Evolutionary conservation across 2,113 vertebrate species (phyloP).

Genomic region (Ctenomys sociabilis): DNA sequence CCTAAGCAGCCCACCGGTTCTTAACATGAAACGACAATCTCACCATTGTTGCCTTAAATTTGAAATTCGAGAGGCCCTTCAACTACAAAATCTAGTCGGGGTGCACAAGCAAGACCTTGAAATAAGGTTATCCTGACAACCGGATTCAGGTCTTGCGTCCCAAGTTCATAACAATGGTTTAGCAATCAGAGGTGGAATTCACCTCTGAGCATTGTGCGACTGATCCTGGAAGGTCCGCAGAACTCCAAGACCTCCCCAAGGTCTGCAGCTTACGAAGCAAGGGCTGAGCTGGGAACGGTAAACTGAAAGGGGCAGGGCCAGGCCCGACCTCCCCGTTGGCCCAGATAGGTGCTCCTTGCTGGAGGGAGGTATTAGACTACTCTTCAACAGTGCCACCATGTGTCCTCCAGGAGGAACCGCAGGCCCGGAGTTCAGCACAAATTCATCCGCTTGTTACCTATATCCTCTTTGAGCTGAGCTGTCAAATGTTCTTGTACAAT

Average conservation of each 20-base stretch:
- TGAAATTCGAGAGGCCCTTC: not conserved
- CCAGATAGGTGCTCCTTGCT: too few species aligned
- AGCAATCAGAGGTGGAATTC: not conserved
- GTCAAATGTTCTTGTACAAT: not conserved
- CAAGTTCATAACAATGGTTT: not conserved
- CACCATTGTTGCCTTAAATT: not conserved
- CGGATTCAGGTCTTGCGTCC: not conserved
- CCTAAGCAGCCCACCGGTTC: not conserved
- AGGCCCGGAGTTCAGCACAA: not conserved
- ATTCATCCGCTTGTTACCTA: not conserved
- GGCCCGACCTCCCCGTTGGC: not conserved
- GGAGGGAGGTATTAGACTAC: not conserved
- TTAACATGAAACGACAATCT: not conserved
- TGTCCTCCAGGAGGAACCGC: not conserved
- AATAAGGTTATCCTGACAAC: not conserved
- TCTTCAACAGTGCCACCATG: slow-evolving; percentile 68
- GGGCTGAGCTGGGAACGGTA: not conserved
- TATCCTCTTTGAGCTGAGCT: not conserved
- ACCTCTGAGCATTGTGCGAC: not conserved
- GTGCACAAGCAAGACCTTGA: not conserved
- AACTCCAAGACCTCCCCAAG: not conserved
- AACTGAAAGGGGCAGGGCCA: not conserved
- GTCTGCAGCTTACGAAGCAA: not conserved
- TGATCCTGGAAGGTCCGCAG: not conserved
- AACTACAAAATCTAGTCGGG: not conserved